Evolutionary conservation across 1,140 invertebrate genomes (phyloP).

Genomic region (Arctopsyche grandis): DNA sequence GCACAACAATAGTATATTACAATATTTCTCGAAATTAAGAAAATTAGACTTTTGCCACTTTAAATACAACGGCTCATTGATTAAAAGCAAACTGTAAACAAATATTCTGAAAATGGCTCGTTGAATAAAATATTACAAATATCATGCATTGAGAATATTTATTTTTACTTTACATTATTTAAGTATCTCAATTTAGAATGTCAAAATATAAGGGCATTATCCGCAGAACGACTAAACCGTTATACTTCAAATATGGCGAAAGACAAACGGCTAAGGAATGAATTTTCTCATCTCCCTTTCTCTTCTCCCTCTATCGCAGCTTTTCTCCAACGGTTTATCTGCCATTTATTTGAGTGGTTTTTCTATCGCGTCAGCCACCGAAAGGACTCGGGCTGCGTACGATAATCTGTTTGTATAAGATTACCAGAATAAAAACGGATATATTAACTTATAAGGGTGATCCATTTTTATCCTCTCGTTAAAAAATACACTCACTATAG

Average conservation of each 20-base stretch:
- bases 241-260: no score
- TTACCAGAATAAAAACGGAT: slow-evolving; percentile 47
- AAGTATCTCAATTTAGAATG: neutral
- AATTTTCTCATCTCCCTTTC: neutral
- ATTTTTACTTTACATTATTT: no score
- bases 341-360: slow-evolving; percentile 53
- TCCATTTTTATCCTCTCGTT: slow-evolving; percentile 25
- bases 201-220: neutral
- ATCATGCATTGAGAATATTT: no score
- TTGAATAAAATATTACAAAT: no score
- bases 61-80: no score
- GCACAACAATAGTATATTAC: no score
- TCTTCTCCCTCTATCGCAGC: neutral
- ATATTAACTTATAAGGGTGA: slow-evolving; percentile 45
- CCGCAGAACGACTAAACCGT: no score
- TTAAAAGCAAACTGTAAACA: no score
- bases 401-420: slow-evolving; percentile 52
- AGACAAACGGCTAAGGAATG: neutral
- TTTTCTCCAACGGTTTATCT: slow-evolving; percentile 46
- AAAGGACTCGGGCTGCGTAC: slow-evolving; percentile 37
- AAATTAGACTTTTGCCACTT: no score
- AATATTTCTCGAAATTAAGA: no score
- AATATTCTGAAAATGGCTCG: no score
- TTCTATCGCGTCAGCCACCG: slow-evolving; percentile 38
- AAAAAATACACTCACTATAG: neutral